Percentiles rank a stretch among this genome's conserved stretches.
Conservation (phyloP, 2,797 vertebrate species). For the Epinephelus coioides region DNA sequence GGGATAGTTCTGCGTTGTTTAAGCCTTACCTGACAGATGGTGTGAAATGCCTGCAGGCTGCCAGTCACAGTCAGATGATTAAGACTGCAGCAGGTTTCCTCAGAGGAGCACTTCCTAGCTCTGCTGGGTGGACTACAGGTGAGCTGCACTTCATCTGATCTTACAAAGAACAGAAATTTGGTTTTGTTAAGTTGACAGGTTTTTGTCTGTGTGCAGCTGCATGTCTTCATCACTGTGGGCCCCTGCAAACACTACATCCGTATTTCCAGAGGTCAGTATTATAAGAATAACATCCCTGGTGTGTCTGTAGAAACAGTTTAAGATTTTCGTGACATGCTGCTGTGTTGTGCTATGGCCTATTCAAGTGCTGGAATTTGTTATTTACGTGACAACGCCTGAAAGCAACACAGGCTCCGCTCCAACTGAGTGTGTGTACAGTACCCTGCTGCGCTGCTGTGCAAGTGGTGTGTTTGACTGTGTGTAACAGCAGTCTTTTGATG, state of each 20-base stretch:
- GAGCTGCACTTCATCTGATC: constrained; percentile 40
- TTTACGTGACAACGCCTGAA: too few species aligned
- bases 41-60: constrained; percentile 59
- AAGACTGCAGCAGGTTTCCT: constrained; percentile 39
- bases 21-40: constrained; percentile 62
- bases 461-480: too few species aligned
- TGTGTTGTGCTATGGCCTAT: too few species aligned
- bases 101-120: constrained; percentile 34
- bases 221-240: constrained; percentile 12
- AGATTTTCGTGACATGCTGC: too few species aligned
- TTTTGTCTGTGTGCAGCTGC: constrained; percentile 13
- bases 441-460: too few species aligned
- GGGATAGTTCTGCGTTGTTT: constrained; percentile 21
- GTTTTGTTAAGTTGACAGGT: constrained; percentile 22
- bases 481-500: too few species aligned
- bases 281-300: not conserved
- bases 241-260: not conserved
- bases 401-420: too few species aligned
- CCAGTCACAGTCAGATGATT: constrained; percentile 40
- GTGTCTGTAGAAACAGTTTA: not conserved
- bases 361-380: too few species aligned
- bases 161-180: not conserved
- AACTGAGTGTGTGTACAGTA: too few species aligned
- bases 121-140: constrained; percentile 31
- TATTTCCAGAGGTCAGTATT: not conserved